Evolutionary conservation across 2,888 invertebrate genomes (phyloP).

Genomic region (Thysanoteuthis rhombus): DNA sequence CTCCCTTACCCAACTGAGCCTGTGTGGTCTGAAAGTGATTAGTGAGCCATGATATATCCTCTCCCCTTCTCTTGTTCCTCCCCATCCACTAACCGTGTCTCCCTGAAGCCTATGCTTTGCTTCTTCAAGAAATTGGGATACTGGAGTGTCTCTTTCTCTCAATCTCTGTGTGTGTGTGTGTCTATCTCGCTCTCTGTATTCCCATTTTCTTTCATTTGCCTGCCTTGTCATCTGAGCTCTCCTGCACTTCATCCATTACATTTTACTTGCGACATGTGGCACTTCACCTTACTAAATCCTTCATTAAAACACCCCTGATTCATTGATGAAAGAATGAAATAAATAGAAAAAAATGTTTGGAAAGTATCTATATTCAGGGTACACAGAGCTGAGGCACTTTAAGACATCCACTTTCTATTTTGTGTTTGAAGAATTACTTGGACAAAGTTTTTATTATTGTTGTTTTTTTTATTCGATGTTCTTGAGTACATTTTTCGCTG

Average conservation of each 20-base stretch:
- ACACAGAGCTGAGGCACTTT: too few relatives aligned
- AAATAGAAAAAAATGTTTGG: neutral
- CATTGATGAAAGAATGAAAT: neutral
- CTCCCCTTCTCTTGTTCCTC: neutral
- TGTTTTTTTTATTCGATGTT: too few relatives aligned
- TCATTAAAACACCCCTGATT: conserved; percentile 21
- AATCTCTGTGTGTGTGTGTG: neutral
- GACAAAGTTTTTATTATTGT: too few relatives aligned
- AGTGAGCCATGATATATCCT: neutral
- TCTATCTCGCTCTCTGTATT: neutral
- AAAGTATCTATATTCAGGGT: too few relatives aligned
- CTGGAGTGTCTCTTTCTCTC: neutral
- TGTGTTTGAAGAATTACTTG: too few relatives aligned
- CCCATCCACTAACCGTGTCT: neutral
- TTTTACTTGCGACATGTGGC: neutral
- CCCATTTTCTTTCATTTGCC: neutral
- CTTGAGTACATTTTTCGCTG: too few relatives aligned
- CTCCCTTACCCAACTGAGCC: neutral
- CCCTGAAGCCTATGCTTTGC: neutral
- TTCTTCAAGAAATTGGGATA: neutral
- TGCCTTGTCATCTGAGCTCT: neutral
- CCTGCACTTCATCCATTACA: conserved; percentile 23
- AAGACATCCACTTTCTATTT: too few relatives aligned
- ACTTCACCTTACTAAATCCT: neutral
- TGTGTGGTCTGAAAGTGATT: neutral